Base-by-base conservation (phyloP, 2,113 vertebrate species). In the Ictalurus furcatus region DNA sequence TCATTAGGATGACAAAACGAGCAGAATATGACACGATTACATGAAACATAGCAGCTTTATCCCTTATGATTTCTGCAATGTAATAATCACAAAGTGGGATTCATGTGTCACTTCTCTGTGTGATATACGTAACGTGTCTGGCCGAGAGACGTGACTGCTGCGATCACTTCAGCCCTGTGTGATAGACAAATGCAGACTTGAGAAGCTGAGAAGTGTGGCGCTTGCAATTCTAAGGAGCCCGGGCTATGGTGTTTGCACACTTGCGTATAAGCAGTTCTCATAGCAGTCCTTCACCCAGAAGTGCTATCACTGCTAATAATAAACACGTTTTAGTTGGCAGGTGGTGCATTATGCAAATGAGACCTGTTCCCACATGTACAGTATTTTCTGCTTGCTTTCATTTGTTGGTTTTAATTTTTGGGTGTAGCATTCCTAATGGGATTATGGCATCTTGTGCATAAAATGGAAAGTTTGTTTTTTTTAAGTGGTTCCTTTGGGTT, bases 271-370 rank as follows among this genome's bases (percentile, higher is more conserved):
- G 58, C 86, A 87, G 69, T 86, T 86, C 85, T 74, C 40, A 74
- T n/a, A 25, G 34, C 61, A 58, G 71, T 23, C 73, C 37, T 79
- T 78, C 85, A 61, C 19, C 54, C 71, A 86, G 25, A 78, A 78
- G 58, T 61, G 85, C 56, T 21, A 21, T 44, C 56, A 40, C 48
- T 73, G 84, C 40, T 78, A 48, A 63, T 63, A 79, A 61, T 78
- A 30, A 86, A 87, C 73, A 78, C 13, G 44, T 40, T 23, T 59
- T 7, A 54, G 59, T 63, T 87, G 4, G 58, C 23, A 12, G 21
- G 40, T n/a, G 71, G 59, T 81, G 85, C 73, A 52, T 30, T 63
- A 52, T 87, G 59, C 61, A 87, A 80, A 87, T 79, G 59, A 87
- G 58, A 34, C 13, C 52, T 11, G 28, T 61, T 87, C 61, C 40